phyloP scores from a whole-genome alignment of 2,113 vertebrate genomes.

The Solea senegalensis region DNA sequence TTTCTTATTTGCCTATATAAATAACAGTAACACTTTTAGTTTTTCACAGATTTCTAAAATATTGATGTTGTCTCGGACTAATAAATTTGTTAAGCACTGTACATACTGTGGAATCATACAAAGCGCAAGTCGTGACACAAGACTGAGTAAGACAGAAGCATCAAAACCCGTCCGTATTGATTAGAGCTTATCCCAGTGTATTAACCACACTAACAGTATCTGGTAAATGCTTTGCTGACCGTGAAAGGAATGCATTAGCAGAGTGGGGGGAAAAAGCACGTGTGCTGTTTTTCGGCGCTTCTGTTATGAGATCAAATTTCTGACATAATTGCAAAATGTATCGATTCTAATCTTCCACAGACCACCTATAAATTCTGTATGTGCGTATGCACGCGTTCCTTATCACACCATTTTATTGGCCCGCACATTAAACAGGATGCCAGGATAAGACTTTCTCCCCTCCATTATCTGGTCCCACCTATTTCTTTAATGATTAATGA shows the following conservation, averaged over 20 bases:
- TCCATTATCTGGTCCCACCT: slow-evolving; percentile 33
- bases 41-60: too few species aligned
- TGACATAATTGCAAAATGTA: not conserved
- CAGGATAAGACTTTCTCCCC: not conserved
- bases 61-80: too few species aligned
- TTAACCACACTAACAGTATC: not conserved
- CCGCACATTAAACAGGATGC: slow-evolving; percentile 9
- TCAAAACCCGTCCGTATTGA: not conserved
- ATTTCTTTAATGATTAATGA: slow-evolving; percentile 46
- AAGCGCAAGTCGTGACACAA: too few species aligned
- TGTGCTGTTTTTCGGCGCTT: not conserved
- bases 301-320: not conserved
- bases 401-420: not conserved
- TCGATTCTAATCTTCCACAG: slow-evolving; percentile 22
- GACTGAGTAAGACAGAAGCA: too few species aligned
- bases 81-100: too few species aligned
- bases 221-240: not conserved
- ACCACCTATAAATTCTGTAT: not conserved
- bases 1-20: too few species aligned
- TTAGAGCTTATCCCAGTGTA: not conserved
- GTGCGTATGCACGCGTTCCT: not conserved
- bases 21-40: too few species aligned
- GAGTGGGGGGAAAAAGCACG: not conserved
- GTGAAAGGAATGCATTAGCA: not conserved
- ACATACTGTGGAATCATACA: too few species aligned